A percentile compares a stretch with the other conserved stretches of the same genome.
These are phyloP conservation scores for Marmota monax DNA, from an alignment of 2,113 vertebrate species.

Conservation along the genomic window DNA sequence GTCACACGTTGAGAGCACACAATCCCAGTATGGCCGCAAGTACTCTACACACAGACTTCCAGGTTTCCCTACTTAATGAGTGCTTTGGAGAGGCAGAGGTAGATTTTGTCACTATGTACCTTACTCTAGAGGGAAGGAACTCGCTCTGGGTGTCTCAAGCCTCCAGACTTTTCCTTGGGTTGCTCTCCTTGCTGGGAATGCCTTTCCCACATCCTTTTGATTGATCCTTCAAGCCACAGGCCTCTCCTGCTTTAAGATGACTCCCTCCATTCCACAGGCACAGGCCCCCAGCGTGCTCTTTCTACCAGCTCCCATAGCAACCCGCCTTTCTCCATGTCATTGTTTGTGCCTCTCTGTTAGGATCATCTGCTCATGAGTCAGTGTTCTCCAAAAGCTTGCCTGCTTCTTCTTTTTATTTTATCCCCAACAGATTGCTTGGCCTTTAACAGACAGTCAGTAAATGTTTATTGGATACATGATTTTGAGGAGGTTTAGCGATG, in stretches of 20 bases:
- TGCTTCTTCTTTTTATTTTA: not conserved
- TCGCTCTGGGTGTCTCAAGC: rapidly evolving
- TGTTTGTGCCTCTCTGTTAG: not conserved
- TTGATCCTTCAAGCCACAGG: not conserved
- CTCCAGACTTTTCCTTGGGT: not conserved
- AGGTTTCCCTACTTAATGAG: not conserved
- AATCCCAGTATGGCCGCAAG: not conserved
- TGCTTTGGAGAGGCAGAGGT: not conserved
- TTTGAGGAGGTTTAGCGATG: not conserved
- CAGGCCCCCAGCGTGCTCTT: not conserved
- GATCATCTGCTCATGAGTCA: not conserved
- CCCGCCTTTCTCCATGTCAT: not conserved
- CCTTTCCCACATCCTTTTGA: not conserved
- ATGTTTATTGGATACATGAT: not conserved
- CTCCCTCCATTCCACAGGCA: not conserved
- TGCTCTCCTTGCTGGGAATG: not conserved
- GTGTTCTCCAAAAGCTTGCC: not conserved
- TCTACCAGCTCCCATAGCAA: not conserved
- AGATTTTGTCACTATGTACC: not conserved
- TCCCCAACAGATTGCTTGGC: not conserved
- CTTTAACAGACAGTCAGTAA: conserved; percentile 11
- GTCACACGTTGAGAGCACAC: not conserved
- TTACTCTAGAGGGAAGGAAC: not conserved
- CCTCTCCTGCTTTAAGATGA: not conserved
- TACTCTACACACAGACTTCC: not conserved